A percentile compares a stretch with the other conserved stretches of the same genome.
These are phyloP conservation scores for Podarcis muralis DNA, from an alignment of 2,113 vertebrate species.

Conservation along the genomic window DNA sequence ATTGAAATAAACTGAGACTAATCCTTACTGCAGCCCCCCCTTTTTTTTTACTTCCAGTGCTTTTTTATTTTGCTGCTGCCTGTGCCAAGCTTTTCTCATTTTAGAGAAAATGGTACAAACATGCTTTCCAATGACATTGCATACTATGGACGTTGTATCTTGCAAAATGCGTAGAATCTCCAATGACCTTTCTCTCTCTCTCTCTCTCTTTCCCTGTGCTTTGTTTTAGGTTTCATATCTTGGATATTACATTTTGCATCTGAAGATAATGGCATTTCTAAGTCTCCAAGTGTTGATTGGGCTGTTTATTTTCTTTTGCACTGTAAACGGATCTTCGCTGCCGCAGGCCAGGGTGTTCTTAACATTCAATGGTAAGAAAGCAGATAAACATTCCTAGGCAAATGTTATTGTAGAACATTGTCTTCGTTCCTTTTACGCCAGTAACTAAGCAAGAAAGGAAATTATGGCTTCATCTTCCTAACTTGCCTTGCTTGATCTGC, in stretches of 20 bases:
- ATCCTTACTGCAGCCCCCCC: neutral
- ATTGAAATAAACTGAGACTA: slow-evolving; percentile 54
- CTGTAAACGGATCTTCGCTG: slow-evolving; percentile 76
- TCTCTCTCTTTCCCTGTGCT: slow-evolving; percentile 1
- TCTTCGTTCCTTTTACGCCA: slow-evolving; percentile 38
- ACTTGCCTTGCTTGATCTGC: neutral
- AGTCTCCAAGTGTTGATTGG: slow-evolving; percentile 67
- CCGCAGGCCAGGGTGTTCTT: slow-evolving; percentile 82
- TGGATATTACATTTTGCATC: slow-evolving; percentile 68
- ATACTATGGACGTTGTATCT: neutral
- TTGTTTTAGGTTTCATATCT: slow-evolving; percentile 67
- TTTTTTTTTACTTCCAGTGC: neutral
- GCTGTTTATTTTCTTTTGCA: slow-evolving; percentile 72
- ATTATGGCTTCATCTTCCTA: slow-evolving; percentile 3
- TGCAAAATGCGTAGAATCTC: slow-evolving; percentile 15
- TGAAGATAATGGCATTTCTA: slow-evolving; percentile 75
- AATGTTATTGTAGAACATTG: slow-evolving; percentile 57
- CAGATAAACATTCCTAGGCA: slow-evolving; percentile 61
- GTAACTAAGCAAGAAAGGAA: slow-evolving; percentile 17
- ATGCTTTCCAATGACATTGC: slow-evolving; percentile 45
- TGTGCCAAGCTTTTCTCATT: slow-evolving; percentile 19
- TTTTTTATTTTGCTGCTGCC: slow-evolving; percentile 17
- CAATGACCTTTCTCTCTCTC: slow-evolving; percentile 34
- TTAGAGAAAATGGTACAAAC: neutral
- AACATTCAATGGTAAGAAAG: slow-evolving; percentile 81